phyloP scores from a whole-genome alignment of 2,113 vertebrate species.

The Strigops habroptila region DNA sequence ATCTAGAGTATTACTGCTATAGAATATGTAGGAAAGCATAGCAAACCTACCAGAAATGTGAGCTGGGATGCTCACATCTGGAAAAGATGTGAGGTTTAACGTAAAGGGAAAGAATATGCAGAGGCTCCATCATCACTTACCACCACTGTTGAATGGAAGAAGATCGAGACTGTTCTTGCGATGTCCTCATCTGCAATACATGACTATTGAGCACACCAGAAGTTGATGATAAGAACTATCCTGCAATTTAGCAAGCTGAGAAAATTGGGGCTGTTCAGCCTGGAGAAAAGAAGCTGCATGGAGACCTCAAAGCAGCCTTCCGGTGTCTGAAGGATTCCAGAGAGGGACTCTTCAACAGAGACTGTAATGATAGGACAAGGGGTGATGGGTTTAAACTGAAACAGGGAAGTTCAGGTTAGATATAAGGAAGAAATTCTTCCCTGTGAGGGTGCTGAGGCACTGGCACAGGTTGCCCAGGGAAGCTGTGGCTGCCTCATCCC shows the following conservation, averaged over 20 bases:
- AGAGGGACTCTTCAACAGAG: neutral
- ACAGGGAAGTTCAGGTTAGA: neutral
- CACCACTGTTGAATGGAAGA: neutral
- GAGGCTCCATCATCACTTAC: neutral
- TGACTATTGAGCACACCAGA: neutral
- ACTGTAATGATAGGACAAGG: neutral
- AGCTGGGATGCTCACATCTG: neutral
- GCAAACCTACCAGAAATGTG: neutral
- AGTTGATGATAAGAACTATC: neutral
- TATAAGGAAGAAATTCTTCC: too few relatives aligned
- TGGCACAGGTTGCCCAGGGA: neutral
- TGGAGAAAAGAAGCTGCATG: neutral
- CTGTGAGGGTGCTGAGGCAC: too few relatives aligned
- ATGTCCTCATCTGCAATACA: neutral
- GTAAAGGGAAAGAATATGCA: neutral
- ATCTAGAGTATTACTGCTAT: neutral
- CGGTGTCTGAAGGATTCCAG: neutral
- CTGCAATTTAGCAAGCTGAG: neutral
- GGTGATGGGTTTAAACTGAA: neutral
- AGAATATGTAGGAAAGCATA: neutral
- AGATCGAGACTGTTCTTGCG: neutral
- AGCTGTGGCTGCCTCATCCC: neutral
- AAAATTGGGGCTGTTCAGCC: neutral
- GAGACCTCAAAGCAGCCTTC: neutral
- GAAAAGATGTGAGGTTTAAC: neutral